These are phyloP conservation scores for Takifugu rubripes DNA, from an alignment of 2,797 vertebrate genomes.

Conservation along the genomic window DNA sequence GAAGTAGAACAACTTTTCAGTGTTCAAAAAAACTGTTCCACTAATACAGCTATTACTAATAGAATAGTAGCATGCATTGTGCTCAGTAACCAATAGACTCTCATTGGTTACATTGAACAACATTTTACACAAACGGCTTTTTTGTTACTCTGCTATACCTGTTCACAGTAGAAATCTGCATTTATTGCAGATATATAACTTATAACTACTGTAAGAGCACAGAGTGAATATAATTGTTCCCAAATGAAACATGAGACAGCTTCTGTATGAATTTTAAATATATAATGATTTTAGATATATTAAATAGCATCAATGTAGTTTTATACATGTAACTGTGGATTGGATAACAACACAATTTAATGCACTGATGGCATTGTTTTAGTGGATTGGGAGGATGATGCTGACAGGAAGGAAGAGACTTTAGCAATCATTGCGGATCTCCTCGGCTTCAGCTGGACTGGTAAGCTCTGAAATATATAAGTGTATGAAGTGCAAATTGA, in stretches of 20 bases:
- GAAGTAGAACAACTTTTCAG: slow-evolving; percentile 13
- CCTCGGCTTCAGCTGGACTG: slow-evolving; percentile 99
- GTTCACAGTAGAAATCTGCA: too few relatives aligned
- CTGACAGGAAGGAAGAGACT: slow-evolving; percentile 89
- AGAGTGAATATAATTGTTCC: too few relatives aligned
- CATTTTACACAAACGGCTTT: too few relatives aligned
- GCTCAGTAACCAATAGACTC: slow-evolving; percentile 23
- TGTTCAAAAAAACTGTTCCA: slow-evolving; percentile 15
- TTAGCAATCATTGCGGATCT: slow-evolving; percentile 94
- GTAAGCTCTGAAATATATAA: slow-evolving; percentile 65
- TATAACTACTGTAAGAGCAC: too few relatives aligned
- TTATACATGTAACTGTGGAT: slow-evolving; percentile 3
- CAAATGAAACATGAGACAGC: too few relatives aligned
- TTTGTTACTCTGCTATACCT: too few relatives aligned
- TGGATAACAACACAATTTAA: slow-evolving; percentile 22
- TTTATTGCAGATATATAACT: too few relatives aligned
- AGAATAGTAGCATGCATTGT: slow-evolving; percentile 32
- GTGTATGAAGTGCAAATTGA: too few relatives aligned
- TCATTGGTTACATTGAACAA: slow-evolving; percentile 23
- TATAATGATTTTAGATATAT: too few relatives aligned
- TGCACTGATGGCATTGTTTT: slow-evolving; percentile 51
- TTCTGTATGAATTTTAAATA: too few relatives aligned
- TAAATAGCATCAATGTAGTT: not conserved
- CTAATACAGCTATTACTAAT: slow-evolving; percentile 50
- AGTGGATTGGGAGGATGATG: slow-evolving; percentile 88